phyloP scores from a whole-genome alignment of 2,888 invertebrate genomes.

The Gastracanthus pulcherrimus region DNA sequence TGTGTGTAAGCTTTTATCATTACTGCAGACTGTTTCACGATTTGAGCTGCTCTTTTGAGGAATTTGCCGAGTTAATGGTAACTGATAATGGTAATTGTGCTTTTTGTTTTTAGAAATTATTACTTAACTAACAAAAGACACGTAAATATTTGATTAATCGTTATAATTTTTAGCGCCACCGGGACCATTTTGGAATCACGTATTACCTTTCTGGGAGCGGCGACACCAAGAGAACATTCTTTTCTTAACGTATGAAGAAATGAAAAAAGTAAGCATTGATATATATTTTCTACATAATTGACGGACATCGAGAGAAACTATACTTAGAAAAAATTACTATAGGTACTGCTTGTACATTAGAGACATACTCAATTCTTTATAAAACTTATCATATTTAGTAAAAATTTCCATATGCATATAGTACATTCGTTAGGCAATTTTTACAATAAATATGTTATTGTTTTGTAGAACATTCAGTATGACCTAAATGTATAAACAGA shows the following conservation, averaged over 20 bases:
- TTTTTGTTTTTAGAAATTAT: not conserved
- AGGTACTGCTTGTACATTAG: too few relatives aligned
- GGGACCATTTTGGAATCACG: constrained; percentile 74
- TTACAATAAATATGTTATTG: too few relatives aligned
- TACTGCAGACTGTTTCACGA: constrained; percentile 87
- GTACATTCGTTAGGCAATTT: too few relatives aligned
- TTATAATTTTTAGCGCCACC: constrained; percentile 69
- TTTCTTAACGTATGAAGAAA: constrained; percentile 81
- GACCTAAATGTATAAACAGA: too few relatives aligned
- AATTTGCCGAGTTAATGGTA: constrained; percentile 87
- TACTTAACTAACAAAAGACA: not conserved
- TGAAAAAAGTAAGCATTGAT: constrained; percentile 76
- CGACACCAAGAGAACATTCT: constrained; percentile 79
- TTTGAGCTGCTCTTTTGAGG: constrained; percentile 82
- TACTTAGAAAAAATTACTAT: too few relatives aligned
- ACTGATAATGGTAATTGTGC: constrained; percentile 82
- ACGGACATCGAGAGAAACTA: too few relatives aligned
- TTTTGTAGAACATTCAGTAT: too few relatives aligned
- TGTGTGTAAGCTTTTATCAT: constrained; percentile 92
- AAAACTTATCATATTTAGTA: too few relatives aligned
- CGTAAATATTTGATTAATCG: not conserved
- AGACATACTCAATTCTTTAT: too few relatives aligned
- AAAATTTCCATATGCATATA: too few relatives aligned
- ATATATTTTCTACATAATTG: too few relatives aligned
- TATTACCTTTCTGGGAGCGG: constrained; percentile 77